Conservation (phyloP, 2,797 vertebrate species). For the Pangasius sanitwongsei region DNA sequence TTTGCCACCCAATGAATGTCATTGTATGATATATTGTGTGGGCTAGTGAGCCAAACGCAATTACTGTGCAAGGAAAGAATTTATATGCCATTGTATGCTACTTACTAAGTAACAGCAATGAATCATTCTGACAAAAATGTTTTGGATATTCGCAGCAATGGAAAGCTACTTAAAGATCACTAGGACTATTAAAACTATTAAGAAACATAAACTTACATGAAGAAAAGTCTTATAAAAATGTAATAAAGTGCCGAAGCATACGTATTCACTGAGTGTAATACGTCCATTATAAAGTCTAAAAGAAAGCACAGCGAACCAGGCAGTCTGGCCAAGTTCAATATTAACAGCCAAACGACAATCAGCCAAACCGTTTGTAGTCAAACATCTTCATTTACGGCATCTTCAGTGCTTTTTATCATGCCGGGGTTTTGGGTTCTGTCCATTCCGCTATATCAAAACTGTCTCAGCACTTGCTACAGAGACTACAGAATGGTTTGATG, state of each 20-base stretch:
- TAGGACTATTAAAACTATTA: not conserved
- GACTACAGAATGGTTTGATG: not conserved
- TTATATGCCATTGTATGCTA: constrained; percentile 6
- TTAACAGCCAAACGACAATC: not conserved
- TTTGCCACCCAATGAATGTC: not conserved
- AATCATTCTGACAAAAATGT: not conserved
- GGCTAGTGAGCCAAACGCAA: not conserved
- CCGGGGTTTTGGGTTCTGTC: not conserved
- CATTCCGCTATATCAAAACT: constrained; percentile 15
- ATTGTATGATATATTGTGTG: constrained; percentile 15
- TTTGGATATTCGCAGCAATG: not conserved
- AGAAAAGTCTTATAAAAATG: not conserved
- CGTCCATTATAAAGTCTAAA: not conserved
- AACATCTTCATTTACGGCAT: constrained; percentile 6
- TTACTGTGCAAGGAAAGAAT: constrained; percentile 20
- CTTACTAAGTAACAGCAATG: not conserved
- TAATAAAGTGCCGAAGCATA: not conserved
- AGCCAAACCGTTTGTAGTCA: not conserved
- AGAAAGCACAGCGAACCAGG: constrained; percentile 1
- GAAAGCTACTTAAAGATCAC: not conserved
- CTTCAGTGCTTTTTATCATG: constrained; percentile 2
- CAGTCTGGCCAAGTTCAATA: constrained; percentile 10
- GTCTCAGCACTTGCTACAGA: constrained; percentile 11
- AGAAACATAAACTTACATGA: not conserved
- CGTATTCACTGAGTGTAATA: not conserved